Conservation (phyloP, 2,797 vertebrate genomes). For the Spondyliosoma cantharus region DNA sequence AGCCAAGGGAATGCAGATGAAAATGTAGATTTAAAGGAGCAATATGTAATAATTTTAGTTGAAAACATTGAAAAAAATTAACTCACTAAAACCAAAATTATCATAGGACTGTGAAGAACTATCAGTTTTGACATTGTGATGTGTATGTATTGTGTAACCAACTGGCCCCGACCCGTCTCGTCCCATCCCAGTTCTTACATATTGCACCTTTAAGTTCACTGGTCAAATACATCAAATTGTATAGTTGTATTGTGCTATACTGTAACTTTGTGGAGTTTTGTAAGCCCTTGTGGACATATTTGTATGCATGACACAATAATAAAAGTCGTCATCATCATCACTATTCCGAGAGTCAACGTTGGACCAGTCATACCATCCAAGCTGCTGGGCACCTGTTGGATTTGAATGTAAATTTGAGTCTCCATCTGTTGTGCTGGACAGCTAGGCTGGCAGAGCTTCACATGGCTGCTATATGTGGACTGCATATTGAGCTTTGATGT, state of each 20-base stretch:
- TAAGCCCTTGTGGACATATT: not conserved
- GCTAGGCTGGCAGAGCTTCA: slow-evolving; percentile 10
- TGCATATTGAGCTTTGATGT: slow-evolving; percentile 45
- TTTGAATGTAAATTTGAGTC: slow-evolving; percentile 24
- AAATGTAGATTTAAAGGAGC: not conserved
- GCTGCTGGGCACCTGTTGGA: slow-evolving; percentile 19
- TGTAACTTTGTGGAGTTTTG: not conserved
- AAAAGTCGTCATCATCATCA: not conserved
- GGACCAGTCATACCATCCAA: not conserved
- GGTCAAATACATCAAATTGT: not conserved
- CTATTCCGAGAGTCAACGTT: not conserved
- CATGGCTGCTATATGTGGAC: not conserved
- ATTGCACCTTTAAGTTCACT: not conserved
- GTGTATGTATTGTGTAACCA: no score
- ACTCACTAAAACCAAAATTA: no score
- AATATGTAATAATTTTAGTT: no score
- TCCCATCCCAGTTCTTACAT: not conserved
- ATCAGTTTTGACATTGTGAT: no score
- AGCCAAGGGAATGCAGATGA: not conserved
- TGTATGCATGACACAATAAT: not conserved
- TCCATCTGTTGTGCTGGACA: slow-evolving; percentile 7
- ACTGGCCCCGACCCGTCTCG: no score
- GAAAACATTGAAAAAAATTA: no score
- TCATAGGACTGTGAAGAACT: no score
- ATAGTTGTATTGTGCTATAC: not conserved